Evolutionary conservation across 2,888 invertebrate species (phyloP).

Genomic region (Scelioninae gen. 1): DNA sequence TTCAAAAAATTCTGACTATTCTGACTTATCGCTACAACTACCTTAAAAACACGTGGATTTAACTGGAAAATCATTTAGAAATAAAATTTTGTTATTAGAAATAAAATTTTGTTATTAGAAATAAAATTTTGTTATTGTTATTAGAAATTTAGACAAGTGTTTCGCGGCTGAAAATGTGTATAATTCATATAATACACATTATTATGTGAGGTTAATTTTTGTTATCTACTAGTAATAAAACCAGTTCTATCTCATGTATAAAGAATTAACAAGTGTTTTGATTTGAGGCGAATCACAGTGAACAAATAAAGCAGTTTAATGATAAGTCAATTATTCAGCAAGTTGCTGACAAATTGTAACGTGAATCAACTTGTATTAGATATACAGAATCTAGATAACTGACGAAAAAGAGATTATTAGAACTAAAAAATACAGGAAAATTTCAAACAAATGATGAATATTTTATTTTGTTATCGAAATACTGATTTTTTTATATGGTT

Average conservation of each 20-base stretch:
- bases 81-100: no score
- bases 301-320: no score
- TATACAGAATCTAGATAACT: constrained; percentile 2
- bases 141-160: constrained; percentile 77
- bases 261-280: constrained; percentile 59
- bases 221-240: constrained; percentile 71
- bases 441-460: not conserved
- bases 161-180: constrained; percentile 75
- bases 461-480: not conserved
- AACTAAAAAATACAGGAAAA: not conserved
- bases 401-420: constrained; percentile 6
- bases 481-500: constrained; percentile 8
- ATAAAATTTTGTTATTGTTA: no score
- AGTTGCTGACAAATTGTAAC: constrained; percentile 14
- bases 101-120: no score
- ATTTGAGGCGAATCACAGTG: constrained; percentile 41
- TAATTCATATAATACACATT: constrained; percentile 74
- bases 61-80: no score
- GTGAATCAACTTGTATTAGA: constrained; percentile 14
- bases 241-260: constrained; percentile 72
- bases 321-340: constrained; percentile 5
- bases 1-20: no score
- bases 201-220: constrained; percentile 74
- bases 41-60: no score
- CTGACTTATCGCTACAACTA: no score